phyloP scores from a whole-genome alignment of 2,113 vertebrate genomes.

The Canis aureus region DNA sequence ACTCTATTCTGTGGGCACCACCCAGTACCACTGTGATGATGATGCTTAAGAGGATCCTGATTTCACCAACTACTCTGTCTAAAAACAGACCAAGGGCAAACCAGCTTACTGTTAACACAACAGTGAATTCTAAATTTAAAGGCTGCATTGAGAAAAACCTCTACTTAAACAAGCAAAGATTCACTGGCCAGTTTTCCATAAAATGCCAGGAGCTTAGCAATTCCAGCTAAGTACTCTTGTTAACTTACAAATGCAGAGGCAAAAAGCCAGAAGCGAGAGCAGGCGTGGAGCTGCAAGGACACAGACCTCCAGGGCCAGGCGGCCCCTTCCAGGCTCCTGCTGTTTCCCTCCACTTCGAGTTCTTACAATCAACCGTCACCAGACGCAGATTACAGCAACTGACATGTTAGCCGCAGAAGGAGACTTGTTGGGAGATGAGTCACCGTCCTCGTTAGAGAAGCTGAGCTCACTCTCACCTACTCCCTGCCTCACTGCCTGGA shows the following conservation, averaged over 20 bases:
- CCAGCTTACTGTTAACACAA: background rate
- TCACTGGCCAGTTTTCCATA: background rate
- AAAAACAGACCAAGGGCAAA: background rate
- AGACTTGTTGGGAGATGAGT: background rate
- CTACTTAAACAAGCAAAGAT: background rate
- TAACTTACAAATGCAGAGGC: background rate
- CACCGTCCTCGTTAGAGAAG: background rate
- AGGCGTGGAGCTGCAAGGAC: background rate
- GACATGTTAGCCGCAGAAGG: background rate
- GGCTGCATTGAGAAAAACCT: background rate
- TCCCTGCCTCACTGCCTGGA: background rate
- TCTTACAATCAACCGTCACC: background rate
- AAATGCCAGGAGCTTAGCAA: background rate
- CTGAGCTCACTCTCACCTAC: conserved; percentile 21
- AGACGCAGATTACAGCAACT: background rate
- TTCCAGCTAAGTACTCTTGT: background rate
- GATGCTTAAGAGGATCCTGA: background rate
- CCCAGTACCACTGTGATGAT: background rate
- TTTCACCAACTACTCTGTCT: background rate
- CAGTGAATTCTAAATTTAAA: background rate
- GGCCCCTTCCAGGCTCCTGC: background rate
- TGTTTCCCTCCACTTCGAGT: background rate
- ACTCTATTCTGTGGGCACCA: background rate
- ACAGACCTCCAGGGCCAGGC: background rate
- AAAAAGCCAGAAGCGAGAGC: background rate